phyloP scores from a whole-genome alignment of 2,113 vertebrate genomes.

The Rhea pennata region DNA sequence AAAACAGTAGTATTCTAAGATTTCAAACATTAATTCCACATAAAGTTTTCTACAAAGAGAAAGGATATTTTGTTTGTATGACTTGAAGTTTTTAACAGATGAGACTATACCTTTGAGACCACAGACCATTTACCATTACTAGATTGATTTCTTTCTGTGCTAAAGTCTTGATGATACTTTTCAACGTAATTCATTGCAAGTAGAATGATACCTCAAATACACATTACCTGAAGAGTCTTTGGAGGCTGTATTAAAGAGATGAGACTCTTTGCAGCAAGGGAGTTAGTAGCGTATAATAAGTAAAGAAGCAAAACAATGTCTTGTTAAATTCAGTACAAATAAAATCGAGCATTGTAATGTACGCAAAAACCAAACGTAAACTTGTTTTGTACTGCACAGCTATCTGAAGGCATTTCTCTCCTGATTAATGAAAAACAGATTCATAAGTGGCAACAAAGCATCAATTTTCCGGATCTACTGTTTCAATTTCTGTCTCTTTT shows the following conservation, averaged over 20 bases:
- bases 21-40: constrained; percentile 41
- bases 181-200: constrained; percentile 61
- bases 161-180: constrained; percentile 62
- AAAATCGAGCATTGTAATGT: background rate
- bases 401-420: background rate
- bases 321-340: constrained; percentile 38
- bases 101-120: constrained; percentile 59
- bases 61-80: constrained; percentile 67
- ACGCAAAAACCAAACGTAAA: constrained; percentile 1
- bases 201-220: constrained; percentile 63
- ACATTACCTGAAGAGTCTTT: constrained; percentile 67
- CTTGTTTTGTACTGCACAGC: background rate
- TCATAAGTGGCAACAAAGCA: background rate
- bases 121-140: constrained; percentile 58
- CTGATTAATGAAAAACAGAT: background rate
- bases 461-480: background rate
- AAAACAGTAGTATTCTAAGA: constrained; percentile 4
- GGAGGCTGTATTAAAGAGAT: constrained; percentile 55
- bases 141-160: constrained; percentile 68
- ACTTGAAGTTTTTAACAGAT: constrained; percentile 73
- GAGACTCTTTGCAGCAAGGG: background rate
- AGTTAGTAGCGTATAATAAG: constrained; percentile 38
- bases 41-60: constrained; percentile 44
- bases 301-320: constrained; percentile 19
- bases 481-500: background rate